Base-by-base conservation (phyloP, 2,113 vertebrate genomes). In the Stegastes partitus region DNA sequence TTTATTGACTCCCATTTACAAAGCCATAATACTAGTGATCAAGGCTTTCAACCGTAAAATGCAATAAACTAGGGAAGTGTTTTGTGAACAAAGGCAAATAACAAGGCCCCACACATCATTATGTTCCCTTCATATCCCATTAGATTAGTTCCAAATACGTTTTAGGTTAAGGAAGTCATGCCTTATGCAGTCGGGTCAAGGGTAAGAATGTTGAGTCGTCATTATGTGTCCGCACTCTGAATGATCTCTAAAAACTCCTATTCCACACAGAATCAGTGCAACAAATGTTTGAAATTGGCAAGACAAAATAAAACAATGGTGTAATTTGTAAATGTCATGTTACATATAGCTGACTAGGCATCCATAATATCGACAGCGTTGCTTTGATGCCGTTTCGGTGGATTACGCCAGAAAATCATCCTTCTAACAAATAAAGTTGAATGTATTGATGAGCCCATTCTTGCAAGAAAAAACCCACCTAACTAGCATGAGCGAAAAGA, bases 11-110 rank as follows among this genome's bases (percentile, higher is more conserved):
- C 72, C 79, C 86, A 90, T 93, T 93, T 89, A 90, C 89, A 90
- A 89, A 90, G 91, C 87, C 81, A 85, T 94, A 93, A 94, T 94
- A 87, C 83, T 84, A 90, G 91, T 89, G 91, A 95, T 94, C 90
- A 92, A 93, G 82, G 61, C 88, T 84, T 84, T 92, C 87, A 90
- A 85, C 87, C 86, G 82, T 92, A 89, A 94, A 93, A 93, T 81
- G 87, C 90, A 92, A 92, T 93, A 93, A 93, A 91, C 89, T 83
- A 81, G 79, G 86, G 88, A 91, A 94, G 87, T 92, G 87, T 93
- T 93, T 92, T 91, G 89, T 90, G 91, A 92, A 93, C 91, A 93
- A 93, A 92, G 81, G 89, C 84, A 93, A 94, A 94, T 91, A 90
- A 86, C 87, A 83, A 87, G 88, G 86, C 82, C 88, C 74, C 78